Conservation (phyloP, 2,113 vertebrate genomes). For the Rallus limicola region DNA sequence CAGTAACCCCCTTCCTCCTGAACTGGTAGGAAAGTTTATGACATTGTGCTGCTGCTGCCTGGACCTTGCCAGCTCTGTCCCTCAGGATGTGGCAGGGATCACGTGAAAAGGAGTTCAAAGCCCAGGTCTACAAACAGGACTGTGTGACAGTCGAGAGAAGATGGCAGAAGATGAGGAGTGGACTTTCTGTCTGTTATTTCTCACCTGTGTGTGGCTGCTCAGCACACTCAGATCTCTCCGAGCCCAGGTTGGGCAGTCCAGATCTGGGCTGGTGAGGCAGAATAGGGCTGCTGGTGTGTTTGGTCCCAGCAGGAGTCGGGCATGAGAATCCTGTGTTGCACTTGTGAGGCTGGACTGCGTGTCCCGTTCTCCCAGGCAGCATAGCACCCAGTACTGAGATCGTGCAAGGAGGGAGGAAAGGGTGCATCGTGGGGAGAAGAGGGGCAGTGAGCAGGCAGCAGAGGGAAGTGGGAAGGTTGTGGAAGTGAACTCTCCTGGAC, state of each 20-base stretch:
- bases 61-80: neutral
- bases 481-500: neutral
- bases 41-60: neutral
- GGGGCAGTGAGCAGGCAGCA: neutral
- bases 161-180: neutral
- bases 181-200: neutral
- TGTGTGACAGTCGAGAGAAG: neutral
- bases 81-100: neutral
- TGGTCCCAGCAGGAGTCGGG: neutral
- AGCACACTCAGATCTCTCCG: neutral
- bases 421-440: neutral
- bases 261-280: neutral
- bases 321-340: rapidly evolving
- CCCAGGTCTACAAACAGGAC: neutral
- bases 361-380: neutral
- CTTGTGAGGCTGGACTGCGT: neutral
- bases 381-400: neutral
- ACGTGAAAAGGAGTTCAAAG: neutral
- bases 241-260: neutral
- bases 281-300: neutral
- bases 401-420: neutral
- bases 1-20: neutral
- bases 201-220: neutral
- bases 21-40: neutral
- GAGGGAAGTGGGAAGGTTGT: neutral